A percentile compares a stretch with the other conserved stretches of the same genome.
These are phyloP conservation scores for Polia nebulosa DNA, from an alignment of 2,888 invertebrate species.

Conservation along the genomic window DNA sequence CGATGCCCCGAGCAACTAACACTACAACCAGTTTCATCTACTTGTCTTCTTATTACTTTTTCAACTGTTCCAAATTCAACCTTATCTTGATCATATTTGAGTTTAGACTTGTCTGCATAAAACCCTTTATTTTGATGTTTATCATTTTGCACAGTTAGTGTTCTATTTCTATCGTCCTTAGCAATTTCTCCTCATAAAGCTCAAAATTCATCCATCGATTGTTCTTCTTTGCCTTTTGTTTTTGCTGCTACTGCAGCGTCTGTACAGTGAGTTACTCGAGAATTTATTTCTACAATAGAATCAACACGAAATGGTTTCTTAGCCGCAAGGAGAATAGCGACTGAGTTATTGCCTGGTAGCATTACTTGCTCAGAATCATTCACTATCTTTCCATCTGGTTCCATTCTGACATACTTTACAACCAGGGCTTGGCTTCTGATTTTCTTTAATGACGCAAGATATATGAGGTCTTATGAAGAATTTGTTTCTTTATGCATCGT, in stretches of 20 bases:
- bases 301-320: slow-evolving; percentile 80
- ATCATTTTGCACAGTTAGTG: slow-evolving; percentile 66
- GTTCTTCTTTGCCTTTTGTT: slow-evolving; percentile 71
- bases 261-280: slow-evolving; percentile 75
- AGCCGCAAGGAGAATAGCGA: slow-evolving; percentile 78
- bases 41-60: slow-evolving; percentile 68
- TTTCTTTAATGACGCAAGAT: slow-evolving; percentile 83
- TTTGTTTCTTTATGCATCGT: slow-evolving; percentile 64
- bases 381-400: slow-evolving; percentile 85
- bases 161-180: slow-evolving; percentile 70
- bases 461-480: slow-evolving; percentile 75
- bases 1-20: slow-evolving; percentile 75
- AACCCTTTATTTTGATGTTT: slow-evolving; percentile 58
- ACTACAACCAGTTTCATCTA: slow-evolving; percentile 72
- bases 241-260: slow-evolving; percentile 74
- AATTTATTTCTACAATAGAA: slow-evolving; percentile 84
- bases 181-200: slow-evolving; percentile 73
- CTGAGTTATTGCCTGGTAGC: slow-evolving; percentile 83
- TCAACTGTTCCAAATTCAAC: slow-evolving; percentile 59
- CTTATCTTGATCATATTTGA: slow-evolving; percentile 60
- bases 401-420: slow-evolving; percentile 83
- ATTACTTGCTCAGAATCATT: slow-evolving; percentile 80
- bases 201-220: slow-evolving; percentile 70
- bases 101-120: slow-evolving; percentile 51
- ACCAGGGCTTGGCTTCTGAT: slow-evolving; percentile 78